These are phyloP conservation scores for Drosophila lacertosa DNA, from an alignment of 1,140 invertebrate genomes.

Conservation along the genomic window DNA sequence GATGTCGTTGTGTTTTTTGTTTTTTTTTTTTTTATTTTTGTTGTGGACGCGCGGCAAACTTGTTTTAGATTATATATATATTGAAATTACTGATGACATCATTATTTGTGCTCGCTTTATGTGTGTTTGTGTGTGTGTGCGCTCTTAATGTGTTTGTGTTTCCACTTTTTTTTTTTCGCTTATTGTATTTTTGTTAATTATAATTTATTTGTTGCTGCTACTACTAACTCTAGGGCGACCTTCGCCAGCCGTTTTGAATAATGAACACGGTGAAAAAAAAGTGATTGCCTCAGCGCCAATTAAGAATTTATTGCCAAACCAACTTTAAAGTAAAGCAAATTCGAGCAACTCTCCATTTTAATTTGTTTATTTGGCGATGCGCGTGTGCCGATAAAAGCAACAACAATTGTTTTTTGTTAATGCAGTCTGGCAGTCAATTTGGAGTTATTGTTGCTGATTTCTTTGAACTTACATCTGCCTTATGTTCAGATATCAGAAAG, in stretches of 20 bases:
- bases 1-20: slow-evolving; percentile 30
- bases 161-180: slow-evolving; percentile 21
- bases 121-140: slow-evolving; percentile 27
- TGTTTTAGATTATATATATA: slow-evolving; percentile 67
- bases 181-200: slow-evolving; percentile 66
- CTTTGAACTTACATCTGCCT: slow-evolving; percentile 24
- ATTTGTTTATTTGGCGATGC: not conserved
- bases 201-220: slow-evolving; percentile 69
- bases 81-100: slow-evolving; percentile 73
- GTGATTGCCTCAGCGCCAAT: slow-evolving; percentile 36
- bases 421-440: slow-evolving; percentile 10
- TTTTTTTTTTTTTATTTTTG: slow-evolving; percentile 22
- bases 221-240: slow-evolving; percentile 66
- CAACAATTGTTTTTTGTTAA: slow-evolving; percentile 2
- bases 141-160: slow-evolving; percentile 35
- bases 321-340: slow-evolving; percentile 10
- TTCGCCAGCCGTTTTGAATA: slow-evolving; percentile 41
- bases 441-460: not conserved
- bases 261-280: slow-evolving; percentile 11
- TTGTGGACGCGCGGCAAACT: slow-evolving; percentile 54
- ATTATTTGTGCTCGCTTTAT: slow-evolving; percentile 67
- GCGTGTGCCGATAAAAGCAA: slow-evolving; percentile 7
- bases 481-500: slow-evolving; percentile 44
- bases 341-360: slow-evolving; percentile 5
- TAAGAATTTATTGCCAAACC: slow-evolving; percentile 10